Conservation (phyloP, 1,140 invertebrate species). For the Drosophila asahinai region DNA sequence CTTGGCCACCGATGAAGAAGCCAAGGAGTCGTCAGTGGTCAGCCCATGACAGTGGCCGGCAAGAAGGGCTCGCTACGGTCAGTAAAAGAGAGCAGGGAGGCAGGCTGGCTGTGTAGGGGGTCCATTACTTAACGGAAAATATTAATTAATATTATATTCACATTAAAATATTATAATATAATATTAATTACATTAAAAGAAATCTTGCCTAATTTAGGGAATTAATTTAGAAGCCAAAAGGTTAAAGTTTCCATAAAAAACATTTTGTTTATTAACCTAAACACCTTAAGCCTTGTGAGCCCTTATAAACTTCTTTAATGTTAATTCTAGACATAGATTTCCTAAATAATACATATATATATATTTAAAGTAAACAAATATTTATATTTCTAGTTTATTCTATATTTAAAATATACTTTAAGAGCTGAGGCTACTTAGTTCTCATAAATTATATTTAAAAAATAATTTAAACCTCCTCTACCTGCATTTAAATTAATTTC, state of each 20-base stretch:
- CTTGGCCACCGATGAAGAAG: slow-evolving; percentile 67
- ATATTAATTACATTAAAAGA: too few relatives aligned
- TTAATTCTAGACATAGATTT: too few relatives aligned
- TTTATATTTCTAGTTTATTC: neutral
- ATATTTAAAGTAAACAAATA: too few relatives aligned
- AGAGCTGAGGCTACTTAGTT: neutral
- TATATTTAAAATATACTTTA: too few relatives aligned
- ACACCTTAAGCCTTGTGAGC: too few relatives aligned
- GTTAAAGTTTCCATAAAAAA: neutral
- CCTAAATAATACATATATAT: neutral
- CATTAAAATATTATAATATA: too few relatives aligned
- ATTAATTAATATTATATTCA: too few relatives aligned
- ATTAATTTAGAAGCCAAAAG: too few relatives aligned
- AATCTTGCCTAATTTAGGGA: too few relatives aligned
- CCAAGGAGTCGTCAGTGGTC: slow-evolving; percentile 33
- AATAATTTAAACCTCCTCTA: too few relatives aligned
- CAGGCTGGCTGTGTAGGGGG: neutral
- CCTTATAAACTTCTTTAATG: too few relatives aligned
- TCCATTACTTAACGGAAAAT: neutral
- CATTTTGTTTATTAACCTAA: too few relatives aligned
- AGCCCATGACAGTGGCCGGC: neutral
- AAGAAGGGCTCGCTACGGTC: slow-evolving; percentile 3
- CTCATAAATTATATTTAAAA: neutral
- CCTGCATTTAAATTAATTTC: neutral
- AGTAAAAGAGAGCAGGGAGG: slow-evolving; percentile 10